Base-by-base conservation (phyloP, 2,888 invertebrate genomes). In the Drosophila stalkeri region DNA sequence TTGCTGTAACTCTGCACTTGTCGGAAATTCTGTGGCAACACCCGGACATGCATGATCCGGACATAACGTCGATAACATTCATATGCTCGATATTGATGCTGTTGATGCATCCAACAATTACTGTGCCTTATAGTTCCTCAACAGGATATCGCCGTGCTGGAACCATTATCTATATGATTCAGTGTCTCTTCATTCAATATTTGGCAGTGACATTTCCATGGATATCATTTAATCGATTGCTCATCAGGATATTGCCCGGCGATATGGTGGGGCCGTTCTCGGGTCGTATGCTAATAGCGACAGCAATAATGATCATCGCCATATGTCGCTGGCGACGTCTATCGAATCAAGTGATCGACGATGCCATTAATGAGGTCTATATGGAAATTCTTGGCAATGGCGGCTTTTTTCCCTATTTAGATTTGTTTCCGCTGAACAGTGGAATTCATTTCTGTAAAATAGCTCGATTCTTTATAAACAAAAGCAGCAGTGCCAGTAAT, bases 181-280 rank as follows among this genome's bases (percentile, higher is more conserved):
- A 18, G 2, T 60, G 59, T 6, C 12, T 60, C 14, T 0, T 39
- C 1, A 14, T 49, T 0, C 59, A 60, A 3, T 39, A 49, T 47
- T 1, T 60, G 7, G 39, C n/a, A 0, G 0, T 60, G 9, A 23
- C 14, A 2, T 18, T 49, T 7, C 37, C 39, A 2, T 47, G 60
- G 60, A 18, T 5, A 5, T 3, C 14, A 1, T 14, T 39, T 11
- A 14, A 47, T 16, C 12, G 27, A 5, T 2, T 47, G 27, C 18
- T 37, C 1, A 6, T 31, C 9, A 11, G n/a, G 8, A 1, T 9
- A 1, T 1, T 35, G 0, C 23, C 44, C 0, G 16, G 12, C 0
- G n/a, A 35, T 2, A 1, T 3, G 8, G 1, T 27, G 7, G 8
- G 2, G 4, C 8, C 11, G 2, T 56, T 43, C 27, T 56, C 14